Evolutionary conservation across 2,797 vertebrate genomes (phyloP), one percentile per base, ranked within the genome.

Genomic region (Tadarida brasiliensis): DNA sequence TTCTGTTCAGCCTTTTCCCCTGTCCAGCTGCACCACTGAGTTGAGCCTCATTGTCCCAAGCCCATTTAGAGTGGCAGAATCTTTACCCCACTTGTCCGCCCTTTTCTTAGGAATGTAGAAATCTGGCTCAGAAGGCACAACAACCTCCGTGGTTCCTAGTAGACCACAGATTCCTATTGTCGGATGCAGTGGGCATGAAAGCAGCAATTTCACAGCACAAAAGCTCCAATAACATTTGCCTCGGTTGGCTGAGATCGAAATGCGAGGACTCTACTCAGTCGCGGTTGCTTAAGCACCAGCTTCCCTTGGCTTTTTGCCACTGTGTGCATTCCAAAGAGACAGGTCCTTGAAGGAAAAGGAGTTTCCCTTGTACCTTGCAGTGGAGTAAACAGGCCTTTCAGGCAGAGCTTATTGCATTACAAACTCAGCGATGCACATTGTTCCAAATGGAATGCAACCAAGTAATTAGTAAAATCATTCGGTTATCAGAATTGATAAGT

Each of bases 141-240:
- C 97, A 96, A 39, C 95, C 97, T 92, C 96, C 90, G 87, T 97
- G 92, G 96, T 95, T 98, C 97, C 97, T 98, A 88, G 96, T 94
- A 97, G 97, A 97, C 98, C 97, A 94, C 98, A 97, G 97, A 98
- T 99, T 98, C 98, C 98, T 98, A 98, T 98, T 99, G 99, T 99
- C 98, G 97, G 99, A 98, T 98, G 99, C 99, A 99, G 97, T 98
- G 98, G 98, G 98, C 99, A 98, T 99, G 99, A 99, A 99, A 99
- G 99, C 98, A 98, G 98, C 98, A 98, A 99, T 99, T 99, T 99
- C 99, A 98, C 99, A 99, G 99, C 98, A 99, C 98, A 99, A 98
- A 98, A 99, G 98, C 98, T 99, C 98, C 99, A 98, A 98, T 98
- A 99, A 98, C 98, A 98, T 98, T 99, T 98, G 98, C 98, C 97